phyloP scores from a whole-genome alignment of 2,113 vertebrate genomes.

The Peromyscus californicus region DNA sequence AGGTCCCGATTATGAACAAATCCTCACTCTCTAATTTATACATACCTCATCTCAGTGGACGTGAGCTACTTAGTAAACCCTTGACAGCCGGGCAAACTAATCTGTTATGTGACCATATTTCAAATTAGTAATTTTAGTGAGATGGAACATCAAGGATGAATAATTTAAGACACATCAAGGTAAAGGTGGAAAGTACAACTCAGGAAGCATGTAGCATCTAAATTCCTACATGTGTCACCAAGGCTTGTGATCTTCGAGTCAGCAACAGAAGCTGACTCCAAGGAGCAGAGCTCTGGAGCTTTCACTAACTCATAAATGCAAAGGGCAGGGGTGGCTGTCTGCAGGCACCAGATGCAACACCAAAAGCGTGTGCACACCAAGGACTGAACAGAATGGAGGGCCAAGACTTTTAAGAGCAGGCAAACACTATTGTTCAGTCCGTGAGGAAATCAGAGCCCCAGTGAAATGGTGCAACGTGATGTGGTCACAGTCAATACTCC shows the following conservation, averaged over 20 bases:
- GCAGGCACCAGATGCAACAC: background rate
- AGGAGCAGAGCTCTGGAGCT: background rate
- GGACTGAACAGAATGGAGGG: background rate
- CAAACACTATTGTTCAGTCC: background rate
- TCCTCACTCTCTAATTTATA: conserved; percentile 77
- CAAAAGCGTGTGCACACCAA: background rate
- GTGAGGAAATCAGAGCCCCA: background rate
- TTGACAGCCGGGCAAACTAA: conserved; percentile 71
- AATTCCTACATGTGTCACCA: conserved; percentile 56
- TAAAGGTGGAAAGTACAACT: conserved; percentile 69
- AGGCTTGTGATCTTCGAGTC: conserved; percentile 39
- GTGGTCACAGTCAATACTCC: background rate
- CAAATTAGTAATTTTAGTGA: conserved; percentile 74
- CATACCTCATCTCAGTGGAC: conserved; percentile 71
- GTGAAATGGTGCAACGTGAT: background rate
- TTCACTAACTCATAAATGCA: background rate
- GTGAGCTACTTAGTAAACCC: conserved; percentile 75
- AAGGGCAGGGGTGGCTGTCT: background rate
- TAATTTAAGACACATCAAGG: conserved; percentile 75
- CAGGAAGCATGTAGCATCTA: conserved; percentile 44
- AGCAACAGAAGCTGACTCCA: background rate
- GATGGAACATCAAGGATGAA: conserved; percentile 67
- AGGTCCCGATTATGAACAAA: conserved; percentile 72
- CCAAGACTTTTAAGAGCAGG: background rate
- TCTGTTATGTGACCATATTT: conserved; percentile 74